These are phyloP conservation scores for Lepidotrigona ventralis DNA, from an alignment of 1,140 invertebrate species.

Conservation along the genomic window DNA sequence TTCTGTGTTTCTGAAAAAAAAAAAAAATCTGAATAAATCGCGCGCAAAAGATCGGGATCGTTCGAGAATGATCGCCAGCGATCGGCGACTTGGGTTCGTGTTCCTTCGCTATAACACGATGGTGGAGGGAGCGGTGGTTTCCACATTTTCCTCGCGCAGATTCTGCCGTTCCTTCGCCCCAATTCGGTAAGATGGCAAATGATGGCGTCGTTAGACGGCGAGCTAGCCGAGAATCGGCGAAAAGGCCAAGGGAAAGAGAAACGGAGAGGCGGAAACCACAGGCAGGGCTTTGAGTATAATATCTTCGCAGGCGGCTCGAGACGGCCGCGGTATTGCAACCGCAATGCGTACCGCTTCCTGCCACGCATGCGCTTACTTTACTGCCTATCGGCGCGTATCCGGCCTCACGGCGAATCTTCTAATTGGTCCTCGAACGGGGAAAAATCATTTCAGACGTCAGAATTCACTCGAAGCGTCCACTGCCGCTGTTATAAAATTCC, in stretches of 20 bases:
- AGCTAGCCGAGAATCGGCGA: background rate
- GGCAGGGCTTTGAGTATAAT: conserved; percentile 65
- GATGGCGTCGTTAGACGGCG: background rate
- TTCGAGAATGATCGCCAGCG: background rate
- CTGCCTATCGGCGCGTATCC: conserved; percentile 58
- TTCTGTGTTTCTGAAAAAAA: no score
- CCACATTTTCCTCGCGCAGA: background rate
- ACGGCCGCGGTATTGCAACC: conserved; percentile 70
- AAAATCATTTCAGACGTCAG: no score
- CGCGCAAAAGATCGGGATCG: background rate
- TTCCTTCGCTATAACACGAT: background rate
- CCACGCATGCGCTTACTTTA: conserved; percentile 41
- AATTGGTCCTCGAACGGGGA: background rate
- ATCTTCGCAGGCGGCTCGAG: conserved; percentile 52
- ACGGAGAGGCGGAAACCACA: conserved; percentile 26
- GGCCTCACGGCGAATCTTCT: conserved; percentile 32
- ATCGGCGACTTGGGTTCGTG: background rate
- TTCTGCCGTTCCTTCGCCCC: background rate
- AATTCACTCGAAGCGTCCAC: no score
- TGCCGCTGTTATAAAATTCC: no score
- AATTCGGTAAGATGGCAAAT: conserved; percentile 16
- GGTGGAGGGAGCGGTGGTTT: no score
- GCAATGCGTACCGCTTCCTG: conserved; percentile 64
- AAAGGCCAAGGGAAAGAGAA: conserved; percentile 9
- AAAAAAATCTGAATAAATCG: background rate